A percentile compares a stretch with the other conserved stretches of the same genome.
phyloP scores from a whole-genome alignment of 2,888 invertebrate species.

The Leucoma salicis region DNA sequence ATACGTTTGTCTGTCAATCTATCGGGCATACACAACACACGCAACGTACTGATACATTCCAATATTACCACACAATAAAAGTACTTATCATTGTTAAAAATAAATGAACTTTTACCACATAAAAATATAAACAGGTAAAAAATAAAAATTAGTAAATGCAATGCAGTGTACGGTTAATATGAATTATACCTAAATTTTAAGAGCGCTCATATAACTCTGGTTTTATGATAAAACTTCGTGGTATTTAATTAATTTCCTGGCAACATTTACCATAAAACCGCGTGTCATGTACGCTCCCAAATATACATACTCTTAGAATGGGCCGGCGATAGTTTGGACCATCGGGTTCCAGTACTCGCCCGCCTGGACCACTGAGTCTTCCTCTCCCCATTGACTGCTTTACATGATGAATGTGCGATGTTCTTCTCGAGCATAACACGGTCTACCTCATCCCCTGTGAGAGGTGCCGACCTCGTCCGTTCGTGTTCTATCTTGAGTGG shows the following conservation, averaged over 20 bases:
- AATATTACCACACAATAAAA: conserved; percentile 16
- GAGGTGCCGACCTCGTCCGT: conserved; percentile 86
- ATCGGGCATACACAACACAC: conserved; percentile 15
- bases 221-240: conserved; percentile 1
- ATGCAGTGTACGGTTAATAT: conserved; percentile 35
- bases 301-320: conserved; percentile 77
- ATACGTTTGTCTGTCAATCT: conserved; percentile 8
- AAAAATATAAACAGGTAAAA: conserved; percentile 14
- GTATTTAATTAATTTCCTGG: not conserved
- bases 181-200: conserved; percentile 19
- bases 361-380: conserved; percentile 63
- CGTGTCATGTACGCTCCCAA: conserved; percentile 30
- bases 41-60: conserved; percentile 18
- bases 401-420: conserved; percentile 57
- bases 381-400: conserved; percentile 62
- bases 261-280: conserved; percentile 7
- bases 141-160: conserved; percentile 26
- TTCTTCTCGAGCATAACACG: conserved; percentile 56
- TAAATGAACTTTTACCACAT: conserved; percentile 6
- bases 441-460: conserved; percentile 80
- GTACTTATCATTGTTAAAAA: conserved; percentile 3
- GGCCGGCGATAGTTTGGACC: conserved; percentile 72
- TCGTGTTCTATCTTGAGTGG: conserved; percentile 80
- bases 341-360: conserved; percentile 71
- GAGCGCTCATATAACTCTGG: conserved; percentile 26